Evolutionary conservation across 2,888 invertebrate species (phyloP), one percentile per base, ranked within the genome.

Genomic region (Cephus rjabovi): DNA sequence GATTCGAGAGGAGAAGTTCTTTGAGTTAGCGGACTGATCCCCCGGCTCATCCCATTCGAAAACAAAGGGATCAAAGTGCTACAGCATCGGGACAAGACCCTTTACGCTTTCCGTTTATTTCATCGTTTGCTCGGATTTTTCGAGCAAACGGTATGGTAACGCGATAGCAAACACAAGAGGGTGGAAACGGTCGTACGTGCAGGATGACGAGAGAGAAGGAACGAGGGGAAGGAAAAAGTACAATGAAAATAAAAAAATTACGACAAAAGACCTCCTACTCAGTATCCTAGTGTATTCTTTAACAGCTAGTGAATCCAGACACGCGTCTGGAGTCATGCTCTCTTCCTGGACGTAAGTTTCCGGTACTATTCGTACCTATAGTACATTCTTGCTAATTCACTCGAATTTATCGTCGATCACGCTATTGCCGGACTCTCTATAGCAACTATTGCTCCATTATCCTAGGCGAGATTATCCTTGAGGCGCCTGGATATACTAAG

Each of bases 1-100:
- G 77, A 80, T 80, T 77, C 77, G 80, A 56, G 56, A 56, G 40
- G 40, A 40, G 56, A 56, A 56, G 56, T 84, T 85, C 86, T 87
- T 87, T 86, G 87, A 86, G 85, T 85, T 86, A 84, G 82, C 83
- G 85, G 86, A 85, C 85, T 84, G 87, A 87, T 86, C 84, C 83
- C 81, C 76, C 76, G 83, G 84, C 83, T 87, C 86, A 83, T 87
- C 86, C 86, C 81, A 80, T 86, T 81, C 82, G 85, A 85, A 87
- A 87, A 85, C 87, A 87, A 87, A 86, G 84, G 83, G 83, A 83
- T 87, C 83, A 83, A 83, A 84, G 86, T 80, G 82, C 83, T 34
- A 34, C 74, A 30, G 34, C 12, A n/a, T 35, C 33, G 35, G 31
- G 35, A 74, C 74, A n/a, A 9, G 68, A 69, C 30, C 40, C 76